Evolutionary conservation across 2,797 vertebrate genomes (phyloP), one percentile per base, ranked within the genome.

Genomic region (Anableps anableps): DNA sequence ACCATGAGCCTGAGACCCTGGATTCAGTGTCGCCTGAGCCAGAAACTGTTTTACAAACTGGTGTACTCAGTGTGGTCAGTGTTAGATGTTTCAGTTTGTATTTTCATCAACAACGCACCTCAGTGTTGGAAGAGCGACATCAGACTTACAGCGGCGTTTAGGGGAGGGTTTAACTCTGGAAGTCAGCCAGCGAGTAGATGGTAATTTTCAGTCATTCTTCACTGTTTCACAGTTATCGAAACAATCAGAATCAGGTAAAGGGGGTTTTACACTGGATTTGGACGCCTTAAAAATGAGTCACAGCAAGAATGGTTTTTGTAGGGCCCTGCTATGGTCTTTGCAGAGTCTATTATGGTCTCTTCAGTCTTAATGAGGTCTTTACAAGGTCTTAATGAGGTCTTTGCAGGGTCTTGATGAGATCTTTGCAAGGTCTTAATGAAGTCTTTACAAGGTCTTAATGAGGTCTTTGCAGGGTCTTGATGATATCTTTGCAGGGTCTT

Each of bases 71-170:
- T 66, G 55, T 51, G 19, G 53, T 64, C 73, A 51, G 72, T 0
- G 47, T 72, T 80, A 76, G 62, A 4, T 50, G 60, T 76, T 84
- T 74, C 3, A 64, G 14, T 17, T 75, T 36, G 76, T 70, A 71
- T 68, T 72, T 73, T 48, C 58, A 29, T 77, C 58, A 6, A n/a
- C 0, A 43, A 64, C 47, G 38, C 0, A 71, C 72, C 36, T 75
- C 4, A 41, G 41, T 75, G 79, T 88, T 55, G 70, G 50, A 79
- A 79, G 86, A 80, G 80, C 77, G 78, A 81, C 82, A 75, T 85
- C 76, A 84, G 72, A 76, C 73, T 9, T 34, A n/a, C 45, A 31
- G 64, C 64, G 51, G 76, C 48, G 34, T 34, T 48, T 5, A 66
- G 60, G 1, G 13, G 6, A 29, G 14, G 29, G 29, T 62, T 62